Percentiles rank a stretch among this genome's conserved stretches.
These are phyloP conservation scores for Phenganax marumi DNA, from an alignment of 92 coral and sea anemone genomes.

Conservation along the genomic window DNA sequence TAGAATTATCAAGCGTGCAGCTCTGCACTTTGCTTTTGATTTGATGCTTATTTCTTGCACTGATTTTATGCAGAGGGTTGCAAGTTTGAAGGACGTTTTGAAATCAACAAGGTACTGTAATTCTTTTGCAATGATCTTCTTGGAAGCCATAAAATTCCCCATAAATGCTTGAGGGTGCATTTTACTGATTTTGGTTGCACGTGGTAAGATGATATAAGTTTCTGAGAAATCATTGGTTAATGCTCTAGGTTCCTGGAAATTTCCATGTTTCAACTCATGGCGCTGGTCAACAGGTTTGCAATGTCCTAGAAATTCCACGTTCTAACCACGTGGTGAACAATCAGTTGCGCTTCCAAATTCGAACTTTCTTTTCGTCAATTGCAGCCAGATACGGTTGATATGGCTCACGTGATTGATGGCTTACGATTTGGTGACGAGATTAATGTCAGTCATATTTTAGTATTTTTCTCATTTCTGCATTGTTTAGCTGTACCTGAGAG, in stretches of 20 bases:
- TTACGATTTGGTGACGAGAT: slow-evolving; percentile 87
- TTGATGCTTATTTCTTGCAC: not conserved
- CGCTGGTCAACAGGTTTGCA: slow-evolving; percentile 88
- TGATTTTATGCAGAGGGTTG: slow-evolving; percentile 69
- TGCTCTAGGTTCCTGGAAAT: slow-evolving; percentile 90
- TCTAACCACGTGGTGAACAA: too few relatives aligned
- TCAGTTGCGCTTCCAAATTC: not conserved
- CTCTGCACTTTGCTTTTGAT: too few relatives aligned
- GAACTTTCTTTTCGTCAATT: not conserved
- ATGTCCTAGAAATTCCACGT: too few relatives aligned
- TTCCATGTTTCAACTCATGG: slow-evolving; percentile 96
- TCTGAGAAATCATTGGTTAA: not conserved
- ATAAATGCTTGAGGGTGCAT: slow-evolving; percentile 1
- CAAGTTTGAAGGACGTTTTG: slow-evolving; percentile 67
- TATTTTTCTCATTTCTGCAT: not conserved
- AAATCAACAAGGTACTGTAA: slow-evolving; percentile 76
- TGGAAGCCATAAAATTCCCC: not conserved
- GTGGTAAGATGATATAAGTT: not conserved
- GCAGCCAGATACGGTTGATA: slow-evolving; percentile 90
- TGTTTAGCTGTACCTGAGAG: not conserved
- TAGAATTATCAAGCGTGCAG: too few relatives aligned
- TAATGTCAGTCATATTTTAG: slow-evolving; percentile 51
- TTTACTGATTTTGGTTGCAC: not conserved
- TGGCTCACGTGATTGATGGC: slow-evolving; percentile 78
- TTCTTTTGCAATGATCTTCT: not conserved